These are phyloP conservation scores for Motacilla alba DNA, from an alignment of 2,113 vertebrate species.

Conservation along the genomic window DNA sequence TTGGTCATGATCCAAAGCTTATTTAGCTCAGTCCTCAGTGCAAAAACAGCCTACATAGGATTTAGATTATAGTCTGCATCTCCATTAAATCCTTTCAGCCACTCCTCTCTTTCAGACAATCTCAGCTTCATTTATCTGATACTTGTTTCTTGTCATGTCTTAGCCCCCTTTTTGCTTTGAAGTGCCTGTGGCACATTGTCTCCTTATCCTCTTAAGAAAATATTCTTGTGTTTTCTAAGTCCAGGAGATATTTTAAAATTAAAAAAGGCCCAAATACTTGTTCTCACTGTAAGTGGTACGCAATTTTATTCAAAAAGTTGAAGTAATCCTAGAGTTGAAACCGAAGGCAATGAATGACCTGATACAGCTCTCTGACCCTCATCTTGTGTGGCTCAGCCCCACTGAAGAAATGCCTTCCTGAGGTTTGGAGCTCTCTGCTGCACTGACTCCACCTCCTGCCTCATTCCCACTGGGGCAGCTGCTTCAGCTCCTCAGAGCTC, in stretches of 20 bases:
- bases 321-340: not conserved
- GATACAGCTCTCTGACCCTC: not conserved
- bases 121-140: not conserved
- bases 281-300: not conserved
- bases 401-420: not conserved
- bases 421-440: rapidly evolving
- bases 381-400: not conserved
- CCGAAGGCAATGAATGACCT: not conserved
- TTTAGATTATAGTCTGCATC: not conserved
- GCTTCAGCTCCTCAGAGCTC: not conserved
- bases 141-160: not conserved
- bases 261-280: not conserved
- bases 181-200: not conserved
- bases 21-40: not conserved
- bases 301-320: not conserved
- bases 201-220: not conserved
- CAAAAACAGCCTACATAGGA: not conserved
- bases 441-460: not conserved
- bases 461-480: not conserved
- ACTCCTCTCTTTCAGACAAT: not conserved
- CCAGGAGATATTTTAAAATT: not conserved
- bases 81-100: not conserved
- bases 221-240: not conserved
- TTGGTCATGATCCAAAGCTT: not conserved
- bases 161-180: not conserved